Percentiles rank a stretch among this genome's conserved stretches.
phyloP scores from a whole-genome alignment of 2,113 vertebrate species.

The Notarius quadriscutis region DNA sequence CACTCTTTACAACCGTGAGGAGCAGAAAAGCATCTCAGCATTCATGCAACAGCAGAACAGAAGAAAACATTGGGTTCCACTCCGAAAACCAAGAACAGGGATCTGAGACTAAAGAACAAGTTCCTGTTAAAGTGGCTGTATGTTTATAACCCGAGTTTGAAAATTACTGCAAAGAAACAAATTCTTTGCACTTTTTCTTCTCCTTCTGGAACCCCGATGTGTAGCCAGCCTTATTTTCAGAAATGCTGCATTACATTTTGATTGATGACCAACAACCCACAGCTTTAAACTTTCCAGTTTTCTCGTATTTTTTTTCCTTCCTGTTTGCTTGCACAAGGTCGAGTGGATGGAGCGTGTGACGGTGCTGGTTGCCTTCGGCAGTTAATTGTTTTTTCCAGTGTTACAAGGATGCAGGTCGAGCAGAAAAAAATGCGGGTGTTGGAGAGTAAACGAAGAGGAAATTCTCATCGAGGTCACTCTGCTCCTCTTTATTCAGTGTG shows the following conservation, averaged over 20 bases:
- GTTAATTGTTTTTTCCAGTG: conserved; percentile 38
- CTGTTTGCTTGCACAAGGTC: conserved; percentile 31
- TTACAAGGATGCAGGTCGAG: conserved; percentile 47
- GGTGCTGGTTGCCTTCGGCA: background rate
- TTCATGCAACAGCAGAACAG: no score
- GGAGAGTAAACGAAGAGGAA: background rate
- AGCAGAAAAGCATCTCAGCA: no score
- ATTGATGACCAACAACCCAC: conserved; percentile 26
- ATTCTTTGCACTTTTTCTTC: no score
- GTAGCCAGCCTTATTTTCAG: background rate
- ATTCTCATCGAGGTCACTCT: background rate
- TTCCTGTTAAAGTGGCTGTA: no score
- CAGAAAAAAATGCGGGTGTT: conserved; percentile 17
- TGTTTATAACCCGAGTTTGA: background rate
- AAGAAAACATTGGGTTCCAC: no score
- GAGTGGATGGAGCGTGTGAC: background rate
- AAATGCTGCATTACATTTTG: background rate
- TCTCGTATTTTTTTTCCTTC: conserved; percentile 2
- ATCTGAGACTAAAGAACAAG: no score
- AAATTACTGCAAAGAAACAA: no score
- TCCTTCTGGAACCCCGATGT: background rate
- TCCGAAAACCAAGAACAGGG: no score
- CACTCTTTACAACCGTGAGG: no score
- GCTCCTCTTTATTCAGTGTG: conserved; percentile 29
- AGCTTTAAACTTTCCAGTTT: conserved; percentile 7